Conservation (phyloP, 35 echinoderm and acorn worm genomes). For the Eucidaris tribuloides region DNA sequence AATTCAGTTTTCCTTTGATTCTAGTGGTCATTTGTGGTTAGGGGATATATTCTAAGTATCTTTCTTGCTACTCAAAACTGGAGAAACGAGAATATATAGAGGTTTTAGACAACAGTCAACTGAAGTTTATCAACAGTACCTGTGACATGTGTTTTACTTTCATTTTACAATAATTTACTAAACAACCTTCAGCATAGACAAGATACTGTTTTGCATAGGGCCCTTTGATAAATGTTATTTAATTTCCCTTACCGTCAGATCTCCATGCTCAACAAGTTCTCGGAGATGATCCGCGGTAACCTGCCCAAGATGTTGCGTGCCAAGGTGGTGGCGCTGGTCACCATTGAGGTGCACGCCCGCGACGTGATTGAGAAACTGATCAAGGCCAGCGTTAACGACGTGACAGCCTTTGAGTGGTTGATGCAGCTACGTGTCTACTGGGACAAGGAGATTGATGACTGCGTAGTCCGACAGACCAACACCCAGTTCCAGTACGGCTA, state of each 20-base stretch:
- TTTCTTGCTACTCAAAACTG: too few species aligned
- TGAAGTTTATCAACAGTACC: too few species aligned
- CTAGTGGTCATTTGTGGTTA: too few species aligned
- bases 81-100: too few species aligned
- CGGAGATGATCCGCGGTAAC: slow-evolving; percentile 94
- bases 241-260: slow-evolving; percentile 30
- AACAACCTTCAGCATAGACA: too few species aligned
- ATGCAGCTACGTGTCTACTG: slow-evolving; percentile 95
- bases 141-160: too few species aligned
- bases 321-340: slow-evolving; percentile 93
- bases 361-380: slow-evolving; percentile 99
- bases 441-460: slow-evolving; percentile 99
- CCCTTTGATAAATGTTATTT: too few species aligned
- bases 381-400: slow-evolving; percentile 78
- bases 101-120: too few species aligned
- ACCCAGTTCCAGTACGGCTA: slow-evolving; percentile 99
- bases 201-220: too few species aligned
- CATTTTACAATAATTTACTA: too few species aligned
- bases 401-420: slow-evolving; percentile 98
- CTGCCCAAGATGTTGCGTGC: slow-evolving; percentile 92
- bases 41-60: too few species aligned
- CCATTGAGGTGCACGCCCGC: slow-evolving; percentile 94
- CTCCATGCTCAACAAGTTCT: slow-evolving; percentile 98
- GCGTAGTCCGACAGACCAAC: slow-evolving; percentile 96
- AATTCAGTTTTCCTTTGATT: too few species aligned